These are phyloP conservation scores for Nicator chloris DNA, from an alignment of 2,113 vertebrate genomes.

Conservation along the genomic window DNA sequence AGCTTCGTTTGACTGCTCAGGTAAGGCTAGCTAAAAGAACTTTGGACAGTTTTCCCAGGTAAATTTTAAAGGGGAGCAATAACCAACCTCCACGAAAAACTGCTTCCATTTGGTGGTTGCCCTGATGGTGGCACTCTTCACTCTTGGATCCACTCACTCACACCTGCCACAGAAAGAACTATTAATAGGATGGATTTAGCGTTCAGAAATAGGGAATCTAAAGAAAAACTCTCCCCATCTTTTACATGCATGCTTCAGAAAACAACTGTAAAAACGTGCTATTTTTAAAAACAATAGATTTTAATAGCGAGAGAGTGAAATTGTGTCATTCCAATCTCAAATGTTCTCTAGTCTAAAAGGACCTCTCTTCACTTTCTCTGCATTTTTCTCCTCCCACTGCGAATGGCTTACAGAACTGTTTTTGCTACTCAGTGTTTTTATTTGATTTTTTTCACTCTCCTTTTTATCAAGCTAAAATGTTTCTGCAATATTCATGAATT, in stretches of 20 bases:
- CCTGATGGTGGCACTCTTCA: slow-evolving; percentile 52
- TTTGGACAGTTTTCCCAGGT: not conserved
- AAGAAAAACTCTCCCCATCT: not conserved
- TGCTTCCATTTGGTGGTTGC: not conserved
- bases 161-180: not conserved
- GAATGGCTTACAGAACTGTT: slow-evolving; percentile 10
- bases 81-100: not conserved
- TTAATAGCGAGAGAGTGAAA: not conserved
- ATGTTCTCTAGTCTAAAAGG: not conserved
- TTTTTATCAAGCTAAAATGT: slow-evolving; percentile 25
- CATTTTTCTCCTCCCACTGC: not conserved
- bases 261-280: not conserved
- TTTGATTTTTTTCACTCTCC: slow-evolving; percentile 5
- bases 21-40: not conserved
- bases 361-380: not conserved
- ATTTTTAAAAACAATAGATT: not conserved
- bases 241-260: not conserved
- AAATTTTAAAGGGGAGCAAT: not conserved
- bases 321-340: not conserved
- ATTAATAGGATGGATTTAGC: not conserved
- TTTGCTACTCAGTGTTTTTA: slow-evolving; percentile 22
- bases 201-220: not conserved
- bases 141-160: not conserved
- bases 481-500: slow-evolving; percentile 42
- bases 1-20: not conserved